Evolutionary conservation across 2,888 invertebrate species (phyloP), one percentile per base, ranked within the genome.

Genomic region (Tiliacea aurago): DNA sequence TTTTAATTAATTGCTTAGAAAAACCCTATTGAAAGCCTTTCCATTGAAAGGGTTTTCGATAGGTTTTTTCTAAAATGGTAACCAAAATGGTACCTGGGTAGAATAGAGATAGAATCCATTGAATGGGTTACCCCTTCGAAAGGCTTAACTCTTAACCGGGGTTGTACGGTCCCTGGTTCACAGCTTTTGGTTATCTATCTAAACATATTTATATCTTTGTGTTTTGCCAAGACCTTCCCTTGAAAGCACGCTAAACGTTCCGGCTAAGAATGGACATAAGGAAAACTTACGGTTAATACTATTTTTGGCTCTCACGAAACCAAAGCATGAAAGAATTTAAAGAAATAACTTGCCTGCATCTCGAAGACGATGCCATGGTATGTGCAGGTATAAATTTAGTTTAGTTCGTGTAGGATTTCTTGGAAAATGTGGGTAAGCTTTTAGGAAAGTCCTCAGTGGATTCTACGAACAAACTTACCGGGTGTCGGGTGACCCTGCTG

Each of bases 401-500:
- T 41, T 59, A 56, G 63, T 70, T 71, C 49, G 7, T n/a, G 55
- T 62, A 37, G 59, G 66, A 74, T 85, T 79, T 76, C 70, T 76
- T 76, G 45, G 53, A n/a, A 81, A 73, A 78, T 75, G 70, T 81
- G 71, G 53, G 80, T 80, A 78, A 74, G 79, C 77, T 84, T 85
- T 78, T 72, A 84, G 73, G 71, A 51, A 76, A 78, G 61, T 78
- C 74, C 66, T 75, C 49, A 11, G 78, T 59, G 67, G 59, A 73
- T 76, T 73, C 47, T 28, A 41, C 45, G 68, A 23, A 68, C 70
- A 73, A 84, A 78, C 59, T 80, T 76, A 20, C 43, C 23, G 23
- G 20, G 33, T 13, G 33, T 75, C 33, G 73, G 73, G 76, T 73
- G 66, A 43, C 71, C 43, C 73, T 41, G 33, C 7, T 0, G 1